Conservation (phyloP, 37 sponge, comb jelly and placozoan species). For the Aplysina aerophoba region DNA sequence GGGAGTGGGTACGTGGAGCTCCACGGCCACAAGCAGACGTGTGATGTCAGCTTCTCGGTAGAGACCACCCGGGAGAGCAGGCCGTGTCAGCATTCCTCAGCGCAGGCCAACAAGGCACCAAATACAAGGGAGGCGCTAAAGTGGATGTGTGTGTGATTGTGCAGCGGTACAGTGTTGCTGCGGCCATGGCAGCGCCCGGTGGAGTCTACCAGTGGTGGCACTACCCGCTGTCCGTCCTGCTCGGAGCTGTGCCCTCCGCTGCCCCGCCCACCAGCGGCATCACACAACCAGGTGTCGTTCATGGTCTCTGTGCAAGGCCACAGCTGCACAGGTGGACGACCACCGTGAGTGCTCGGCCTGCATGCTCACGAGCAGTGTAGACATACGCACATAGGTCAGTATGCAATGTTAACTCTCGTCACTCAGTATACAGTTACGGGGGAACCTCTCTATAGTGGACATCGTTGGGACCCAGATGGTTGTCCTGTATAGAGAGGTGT, state of each 20-base stretch:
- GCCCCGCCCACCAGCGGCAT: too few relatives aligned
- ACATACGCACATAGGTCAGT: too few relatives aligned
- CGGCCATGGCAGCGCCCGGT: too few relatives aligned
- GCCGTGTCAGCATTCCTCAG: neutral
- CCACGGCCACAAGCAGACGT: slow-evolving; percentile 1
- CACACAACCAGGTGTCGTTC: neutral
- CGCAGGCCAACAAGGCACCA: neutral
- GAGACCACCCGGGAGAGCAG: neutral
- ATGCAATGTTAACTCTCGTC: too few relatives aligned
- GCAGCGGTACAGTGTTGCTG: too few relatives aligned
- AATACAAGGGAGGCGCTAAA: neutral
- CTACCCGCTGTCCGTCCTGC: too few relatives aligned
- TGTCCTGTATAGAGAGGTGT: too few relatives aligned
- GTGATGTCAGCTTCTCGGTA: slow-evolving; percentile 19
- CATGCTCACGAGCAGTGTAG: neutral
- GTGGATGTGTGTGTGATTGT: neutral
- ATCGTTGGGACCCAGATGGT: too few relatives aligned
- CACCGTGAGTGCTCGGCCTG: neutral
- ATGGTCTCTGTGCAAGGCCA: slow-evolving; percentile 1
- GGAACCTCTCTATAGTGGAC: too few relatives aligned
- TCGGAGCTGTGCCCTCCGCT: too few relatives aligned
- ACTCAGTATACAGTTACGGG: too few relatives aligned
- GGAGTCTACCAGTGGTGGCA: too few relatives aligned
- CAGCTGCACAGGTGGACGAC: slow-evolving; percentile 1
- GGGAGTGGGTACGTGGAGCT: slow-evolving; percentile 22